These are phyloP conservation scores for Mimachlamys varia DNA, from an alignment of 2,888 invertebrate species.

Conservation along the genomic window DNA sequence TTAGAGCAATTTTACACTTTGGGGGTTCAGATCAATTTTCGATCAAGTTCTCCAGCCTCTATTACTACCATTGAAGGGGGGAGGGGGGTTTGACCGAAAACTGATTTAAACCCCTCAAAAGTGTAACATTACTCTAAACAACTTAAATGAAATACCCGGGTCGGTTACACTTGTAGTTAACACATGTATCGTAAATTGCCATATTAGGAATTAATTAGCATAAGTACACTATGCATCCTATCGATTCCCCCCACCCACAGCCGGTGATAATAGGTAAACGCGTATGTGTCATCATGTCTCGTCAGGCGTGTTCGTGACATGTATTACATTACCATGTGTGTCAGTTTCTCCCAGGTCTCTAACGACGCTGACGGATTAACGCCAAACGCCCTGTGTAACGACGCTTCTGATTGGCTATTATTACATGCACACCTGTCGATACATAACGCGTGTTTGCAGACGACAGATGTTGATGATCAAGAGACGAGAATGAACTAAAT, in stretches of 20 bases:
- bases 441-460: neutral
- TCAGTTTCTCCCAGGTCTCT: neutral
- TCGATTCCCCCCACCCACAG: neutral
- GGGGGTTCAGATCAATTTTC: too few relatives aligned
- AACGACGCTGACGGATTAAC: slow-evolving; percentile 19
- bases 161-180: too few relatives aligned
- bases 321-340: slow-evolving; percentile 8
- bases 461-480: slow-evolving; percentile 4
- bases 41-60: too few relatives aligned
- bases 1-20: too few relatives aligned
- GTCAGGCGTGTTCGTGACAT: neutral
- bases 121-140: too few relatives aligned
- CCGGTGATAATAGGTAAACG: neutral
- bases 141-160: too few relatives aligned
- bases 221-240: neutral
- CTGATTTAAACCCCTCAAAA: too few relatives aligned
- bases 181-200: neutral
- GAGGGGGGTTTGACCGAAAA: too few relatives aligned
- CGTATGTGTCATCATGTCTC: neutral
- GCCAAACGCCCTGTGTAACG: neutral
- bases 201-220: neutral
- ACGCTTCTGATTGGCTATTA: neutral
- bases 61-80: too few relatives aligned
- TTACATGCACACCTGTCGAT: slow-evolving; percentile 28
- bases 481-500: neutral